Evolutionary conservation across 1,140 invertebrate species (phyloP), one percentile per base, ranked within the genome.

Genomic region (Drosophila tani): DNA sequence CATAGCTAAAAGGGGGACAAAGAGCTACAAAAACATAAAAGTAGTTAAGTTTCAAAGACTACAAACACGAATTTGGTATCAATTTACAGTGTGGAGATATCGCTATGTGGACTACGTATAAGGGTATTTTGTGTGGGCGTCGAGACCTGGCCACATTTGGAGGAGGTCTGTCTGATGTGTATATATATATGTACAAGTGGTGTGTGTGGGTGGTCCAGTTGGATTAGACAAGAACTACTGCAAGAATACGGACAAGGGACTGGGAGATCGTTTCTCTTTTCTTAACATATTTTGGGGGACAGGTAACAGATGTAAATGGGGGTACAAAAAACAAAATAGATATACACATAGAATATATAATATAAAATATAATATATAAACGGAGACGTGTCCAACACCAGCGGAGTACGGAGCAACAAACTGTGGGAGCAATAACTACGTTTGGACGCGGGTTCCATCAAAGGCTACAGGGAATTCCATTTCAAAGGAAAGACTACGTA

Each of bases 221-320:
- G 53, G 64, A 86, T 88, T 88, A 87, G 85, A 84, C 84, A 88
- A 87, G 55, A 83, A 88, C 84, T 87, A 87, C 81, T 71, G 76
- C 75, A 70, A 43, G 15, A 58, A 38, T 64, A 47, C 66, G 75
- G 57, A 65, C 67, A 60, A 79, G 59, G 65, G 73, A 77, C 56
- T 59, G 59, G 24, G 47, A 65, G 17, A 45, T 57, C 41, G 35
- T 66, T 64, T 75, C 17, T 41, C 12, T 19, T 24, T 8, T 15
- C 21, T 6, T 41, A 41, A 41, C 14, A 7, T 41, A 7, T 40
- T 46, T 58, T 29, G 45, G 27, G 71, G 67, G 47, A 87, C 76
- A 88, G 66, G 74, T 75, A 68, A 81, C 70, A 87, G 45, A 77
- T 67, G 57, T 19, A 66, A 64, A 66, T 50, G 67, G 57, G 9